These are phyloP conservation scores for Reticulitermes lucifugus DNA, from an alignment of 2,888 invertebrate species.

Conservation along the genomic window DNA sequence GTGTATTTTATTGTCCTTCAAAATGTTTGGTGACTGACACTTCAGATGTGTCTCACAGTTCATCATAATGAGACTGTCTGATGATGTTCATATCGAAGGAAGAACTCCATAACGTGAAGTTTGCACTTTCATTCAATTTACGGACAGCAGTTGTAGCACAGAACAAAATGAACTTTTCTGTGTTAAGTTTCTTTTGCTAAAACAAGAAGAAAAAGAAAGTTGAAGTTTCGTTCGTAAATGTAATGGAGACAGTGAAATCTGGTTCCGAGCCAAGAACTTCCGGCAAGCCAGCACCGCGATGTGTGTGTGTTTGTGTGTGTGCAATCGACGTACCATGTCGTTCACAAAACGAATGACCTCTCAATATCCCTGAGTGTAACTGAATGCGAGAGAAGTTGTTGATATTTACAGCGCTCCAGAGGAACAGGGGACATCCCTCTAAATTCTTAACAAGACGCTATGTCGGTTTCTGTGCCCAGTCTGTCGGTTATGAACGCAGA, in stretches of 20 bases:
- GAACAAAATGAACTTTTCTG: neutral
- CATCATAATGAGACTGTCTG: no score
- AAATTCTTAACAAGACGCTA: no score
- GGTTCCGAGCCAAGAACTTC: slow-evolving; percentile 1
- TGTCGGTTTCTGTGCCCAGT: no score
- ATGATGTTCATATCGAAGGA: neutral
- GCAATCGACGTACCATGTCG: neutral
- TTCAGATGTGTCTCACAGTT: no score
- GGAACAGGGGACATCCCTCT: no score
- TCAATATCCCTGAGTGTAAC: neutral
- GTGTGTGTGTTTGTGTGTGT: neutral
- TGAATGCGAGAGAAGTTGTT: neutral
- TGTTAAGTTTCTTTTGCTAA: neutral
- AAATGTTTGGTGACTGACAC: no score
- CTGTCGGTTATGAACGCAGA: no score
- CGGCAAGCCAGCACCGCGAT: neutral
- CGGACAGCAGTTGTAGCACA: neutral
- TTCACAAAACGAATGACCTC: neutral
- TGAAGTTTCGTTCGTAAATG: neutral
- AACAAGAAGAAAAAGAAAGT: neutral
- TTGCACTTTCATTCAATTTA: neutral
- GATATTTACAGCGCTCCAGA: neutral
- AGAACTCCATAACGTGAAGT: neutral
- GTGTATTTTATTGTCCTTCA: no score
- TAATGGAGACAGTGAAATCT: neutral